Conservation (phyloP, 2,888 invertebrate genomes). For the Drosophila aldrichi region DNA sequence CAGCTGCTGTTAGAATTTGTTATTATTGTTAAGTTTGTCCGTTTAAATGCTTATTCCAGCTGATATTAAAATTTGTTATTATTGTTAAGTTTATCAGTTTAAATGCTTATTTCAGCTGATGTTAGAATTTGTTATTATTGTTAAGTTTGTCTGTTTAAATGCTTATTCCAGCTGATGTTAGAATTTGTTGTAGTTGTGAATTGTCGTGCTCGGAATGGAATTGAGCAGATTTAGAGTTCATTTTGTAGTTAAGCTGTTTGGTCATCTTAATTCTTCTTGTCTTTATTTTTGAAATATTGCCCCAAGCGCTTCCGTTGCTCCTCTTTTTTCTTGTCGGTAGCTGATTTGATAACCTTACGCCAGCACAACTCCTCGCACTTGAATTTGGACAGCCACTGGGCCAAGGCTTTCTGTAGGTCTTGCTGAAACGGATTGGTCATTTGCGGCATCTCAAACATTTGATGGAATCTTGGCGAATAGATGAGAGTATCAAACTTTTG, state of each 20-base stretch:
- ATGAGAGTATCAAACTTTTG: constrained; percentile 40
- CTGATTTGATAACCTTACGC: not conserved
- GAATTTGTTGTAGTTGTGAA: not conserved
- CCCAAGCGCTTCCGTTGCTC: not conserved
- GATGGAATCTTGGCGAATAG: constrained; percentile 16
- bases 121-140: too few relatives aligned
- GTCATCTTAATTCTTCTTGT: too few relatives aligned
- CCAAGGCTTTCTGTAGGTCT: constrained; percentile 23
- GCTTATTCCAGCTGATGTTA: too few relatives aligned
- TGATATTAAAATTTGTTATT: too few relatives aligned
- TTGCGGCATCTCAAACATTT: constrained; percentile 11
- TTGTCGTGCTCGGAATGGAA: too few relatives aligned
- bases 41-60: too few relatives aligned
- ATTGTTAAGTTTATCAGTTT: too few relatives aligned
- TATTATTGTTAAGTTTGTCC: too few relatives aligned
- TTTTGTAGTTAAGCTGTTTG: not conserved
- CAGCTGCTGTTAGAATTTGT: too few relatives aligned
- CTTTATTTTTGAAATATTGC: rapidly evolving
- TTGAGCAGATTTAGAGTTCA: not conserved
- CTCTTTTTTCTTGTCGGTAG: not conserved
- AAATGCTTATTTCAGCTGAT: too few relatives aligned
- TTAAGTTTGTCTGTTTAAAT: too few relatives aligned
- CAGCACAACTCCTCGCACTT: constrained; percentile 12
- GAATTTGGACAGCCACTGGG: constrained; percentile 35
- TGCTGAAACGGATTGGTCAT: not conserved